Evolutionary conservation across 1,140 invertebrate species (phyloP).

Genomic region (Drosophila ohnishii): DNA sequence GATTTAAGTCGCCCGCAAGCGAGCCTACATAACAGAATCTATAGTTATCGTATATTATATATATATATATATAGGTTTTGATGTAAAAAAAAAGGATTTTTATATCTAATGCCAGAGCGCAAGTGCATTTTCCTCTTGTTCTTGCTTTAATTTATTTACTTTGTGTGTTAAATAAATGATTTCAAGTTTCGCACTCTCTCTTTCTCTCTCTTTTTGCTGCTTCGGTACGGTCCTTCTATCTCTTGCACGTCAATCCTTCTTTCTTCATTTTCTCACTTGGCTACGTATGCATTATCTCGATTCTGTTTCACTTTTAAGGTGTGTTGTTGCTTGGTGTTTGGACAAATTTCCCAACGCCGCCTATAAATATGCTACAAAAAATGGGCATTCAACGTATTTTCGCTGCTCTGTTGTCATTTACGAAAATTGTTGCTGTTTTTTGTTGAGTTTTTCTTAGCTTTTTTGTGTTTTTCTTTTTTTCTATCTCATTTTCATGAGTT

Average conservation of each 20-base stretch:
- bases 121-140: constrained; percentile 36
- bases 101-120: constrained; percentile 45
- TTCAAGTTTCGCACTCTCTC: constrained; percentile 20
- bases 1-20: constrained; percentile 15
- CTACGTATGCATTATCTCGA: constrained; percentile 35
- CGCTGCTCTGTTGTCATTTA: constrained; percentile 17
- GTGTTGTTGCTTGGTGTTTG: constrained; percentile 30
- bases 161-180: constrained; percentile 32
- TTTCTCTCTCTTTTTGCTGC: constrained; percentile 11
- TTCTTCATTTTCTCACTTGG: constrained; percentile 21
- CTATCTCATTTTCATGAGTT: constrained; percentile 2
- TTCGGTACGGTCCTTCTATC: constrained; percentile 9
- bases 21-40: constrained; percentile 47
- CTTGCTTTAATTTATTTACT: constrained; percentile 11
- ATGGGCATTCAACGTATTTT: constrained; percentile 7
- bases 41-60: constrained; percentile 43
- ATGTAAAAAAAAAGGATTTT: constrained; percentile 37
- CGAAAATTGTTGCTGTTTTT: constrained; percentile 32
- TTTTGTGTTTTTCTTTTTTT: constrained; percentile 5
- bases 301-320: constrained; percentile 16
- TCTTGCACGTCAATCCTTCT: neutral
- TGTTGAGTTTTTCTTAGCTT: neutral
- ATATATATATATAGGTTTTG: constrained; percentile 13
- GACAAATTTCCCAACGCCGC: constrained; percentile 32
- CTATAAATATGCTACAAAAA: constrained; percentile 53